Percentiles rank a stretch among this genome's conserved stretches.
Evolutionary conservation across 2,797 vertebrate genomes (phyloP).

Genomic region (Euphonia xanthogaster): DNA sequence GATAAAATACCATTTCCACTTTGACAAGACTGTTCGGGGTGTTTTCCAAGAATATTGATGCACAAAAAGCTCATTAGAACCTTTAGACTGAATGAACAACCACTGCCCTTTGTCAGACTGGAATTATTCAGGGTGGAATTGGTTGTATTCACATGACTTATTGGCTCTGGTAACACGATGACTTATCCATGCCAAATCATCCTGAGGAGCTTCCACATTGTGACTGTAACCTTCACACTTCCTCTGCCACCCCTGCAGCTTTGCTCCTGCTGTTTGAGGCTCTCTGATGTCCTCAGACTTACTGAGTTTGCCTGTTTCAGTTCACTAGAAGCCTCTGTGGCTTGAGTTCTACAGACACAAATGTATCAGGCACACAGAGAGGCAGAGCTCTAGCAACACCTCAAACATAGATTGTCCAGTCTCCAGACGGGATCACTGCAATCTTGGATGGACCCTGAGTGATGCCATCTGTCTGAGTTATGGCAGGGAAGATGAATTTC

Average conservation of each 20-base stretch:
- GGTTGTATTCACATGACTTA: neutral
- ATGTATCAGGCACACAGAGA: neutral
- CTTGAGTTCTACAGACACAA: neutral
- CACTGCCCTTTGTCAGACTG: neutral
- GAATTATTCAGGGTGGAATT: conserved; percentile 11
- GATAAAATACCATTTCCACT: conserved; percentile 47
- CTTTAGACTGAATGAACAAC: neutral
- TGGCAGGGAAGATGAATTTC: neutral
- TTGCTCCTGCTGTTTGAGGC: neutral
- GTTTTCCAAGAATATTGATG: conserved; percentile 29
- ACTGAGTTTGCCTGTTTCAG: neutral
- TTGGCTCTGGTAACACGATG: neutral
- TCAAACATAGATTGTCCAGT: neutral
- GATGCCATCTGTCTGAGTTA: neutral
- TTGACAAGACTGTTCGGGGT: conserved; percentile 24
- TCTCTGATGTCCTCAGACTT: neutral
- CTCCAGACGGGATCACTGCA: neutral
- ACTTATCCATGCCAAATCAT: neutral
- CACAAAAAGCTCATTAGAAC: conserved; percentile 39
- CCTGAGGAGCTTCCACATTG: neutral
- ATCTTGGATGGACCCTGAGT: neutral
- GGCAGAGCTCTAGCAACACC: neutral
- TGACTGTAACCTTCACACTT: neutral
- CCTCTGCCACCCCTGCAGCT: neutral
- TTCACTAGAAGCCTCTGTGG: neutral